Evolutionary conservation across 2,888 invertebrate species (phyloP), one percentile per base, ranked within the genome.

Genomic region (Limenitis camilla): DNA sequence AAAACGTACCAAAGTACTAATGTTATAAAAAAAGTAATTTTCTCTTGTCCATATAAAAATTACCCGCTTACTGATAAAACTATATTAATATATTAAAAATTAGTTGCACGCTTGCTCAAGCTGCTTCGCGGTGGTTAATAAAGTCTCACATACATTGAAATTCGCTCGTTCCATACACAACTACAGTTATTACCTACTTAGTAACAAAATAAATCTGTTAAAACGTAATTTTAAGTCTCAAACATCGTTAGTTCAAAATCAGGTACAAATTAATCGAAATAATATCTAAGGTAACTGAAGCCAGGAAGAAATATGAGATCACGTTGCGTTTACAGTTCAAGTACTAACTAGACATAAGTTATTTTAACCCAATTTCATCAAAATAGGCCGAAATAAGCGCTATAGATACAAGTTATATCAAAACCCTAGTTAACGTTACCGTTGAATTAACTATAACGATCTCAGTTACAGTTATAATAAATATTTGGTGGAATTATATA

Each of bases 211-310:
- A 78, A 78, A 78, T 78, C 74, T 81, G 77, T 77, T 74, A 73
- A 75, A 76, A 81, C 76, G 69, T 79, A 82, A 77, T 74, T 77
- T 78, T 77, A 81, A 83, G 78, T 82, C 76, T 76, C 80, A 72
- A 78, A 76, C 74, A 68, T 66, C 65, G 65, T 69, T 69, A 69
- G 62, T 62, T 71, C 70, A 78, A 85, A 85, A 85, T 86, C 86
- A 86, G 86, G 86, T 86, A 86, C 86, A 84, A 86, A 85, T 81
- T 71, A 84, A 81, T 74, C 67, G 68, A 82, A 84, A 81, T 78
- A 83, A 84, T 78, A 63, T 76, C 82, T 83, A 86, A 76, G 86
- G 86, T 87, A 87, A 86, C 85, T 80, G 74, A 82, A 82, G 68
- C 74, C 76, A 69, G 76, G 81, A 83, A 83, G 78, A 77, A 68